Base-by-base conservation (phyloP, 1,140 invertebrate genomes). In the Leucophenga varia region DNA sequence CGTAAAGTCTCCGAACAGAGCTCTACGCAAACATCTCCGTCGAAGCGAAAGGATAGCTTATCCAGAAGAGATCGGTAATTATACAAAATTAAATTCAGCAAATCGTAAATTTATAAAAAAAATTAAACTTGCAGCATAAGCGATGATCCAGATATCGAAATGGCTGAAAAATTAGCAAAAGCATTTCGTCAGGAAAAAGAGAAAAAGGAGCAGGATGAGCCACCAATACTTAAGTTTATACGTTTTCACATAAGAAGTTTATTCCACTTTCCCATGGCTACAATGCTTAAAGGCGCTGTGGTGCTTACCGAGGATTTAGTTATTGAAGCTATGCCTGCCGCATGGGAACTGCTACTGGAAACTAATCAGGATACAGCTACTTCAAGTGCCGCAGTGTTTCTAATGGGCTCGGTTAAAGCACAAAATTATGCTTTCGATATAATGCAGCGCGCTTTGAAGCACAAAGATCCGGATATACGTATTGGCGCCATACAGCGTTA, bases 321-420 rank as follows among this genome's bases (percentile, higher is more conserved):
- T 59, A 79, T 88, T 13, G 90, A 95, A 52, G 85, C 94, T 6
- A 80, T 97, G 36, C 87, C 90, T 0, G 86, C 95, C 4, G 90
- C 92, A 3, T 99, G 97, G 97, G 90, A 96, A 68, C 79, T 98
- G 3, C 77, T 99, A 2, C 75, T 98, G 22, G 92, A 96, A 64
- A 81, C 83, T 0, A 87, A 86, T 63, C 77, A 80, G 49, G 89
- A 92, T 76, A 83, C 90, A 1, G 85, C 87, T 19, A 85, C 87
- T 1, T 82, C 86, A 40, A 86, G 88, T 50, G 93, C 95, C 0
- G 89, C 93, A 0, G 80, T 97, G 7, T 97, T 98, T 69, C 92
- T 98, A 49, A 79, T 98, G 42, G 86, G 87, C 3, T 90, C 96
- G 1, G 91, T 97, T 1, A 89, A 93, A 68, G 86, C 90, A 9